Base-by-base conservation (phyloP, 2,888 invertebrate genomes). In the Aromia moschata region DNA sequence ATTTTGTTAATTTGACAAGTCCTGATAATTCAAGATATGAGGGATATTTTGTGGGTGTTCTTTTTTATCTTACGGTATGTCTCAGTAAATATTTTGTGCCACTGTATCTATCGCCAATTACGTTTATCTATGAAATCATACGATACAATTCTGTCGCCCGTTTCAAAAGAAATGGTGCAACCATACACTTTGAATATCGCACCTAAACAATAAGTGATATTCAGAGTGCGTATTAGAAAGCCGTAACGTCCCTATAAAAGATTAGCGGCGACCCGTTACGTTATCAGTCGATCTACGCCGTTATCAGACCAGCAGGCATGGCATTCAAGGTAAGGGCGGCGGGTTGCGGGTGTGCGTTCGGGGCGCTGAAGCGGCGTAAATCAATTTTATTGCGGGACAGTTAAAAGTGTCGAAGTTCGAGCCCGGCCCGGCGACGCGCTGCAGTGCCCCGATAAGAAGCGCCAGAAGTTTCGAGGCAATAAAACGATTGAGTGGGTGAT, bases 221-320 rank as follows among this genome's bases (percentile, higher is more conserved):
- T 64, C 68, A 53, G 3, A 25, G 49, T 51, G 56, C 54, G 10
- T 59, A 47, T 66, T 71, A 67, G 73, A 73, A 73, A 73, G 73
- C 64, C 58, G 45, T 60, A 44, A 61, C 63, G 56, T 43, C 52
- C 37, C 56, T 71, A 73, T 73, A 73, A 72, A 73, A 70, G 62
- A 52, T 41, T 60, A 55, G 38, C 53, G 60, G 58, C 47, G 51
- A 40, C 55, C 25, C 38, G 46, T 58, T 59, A 62, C 60, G 47
- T 70, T 70, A 73, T 73, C 73, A 73, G 73, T 73, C 67, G 56
- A 68, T 69, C 68, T 60, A 56, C 60, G 61, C 62, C 60, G 45
- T 55, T 60, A 38, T 51, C 60, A 52, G 66, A 55, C 57, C 57
- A 51, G 54, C 47, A 60, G 67, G 64, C 64, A 71, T 71, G 71